Base-by-base conservation (phyloP, 2,113 vertebrate species). In the Piaya cayana region DNA sequence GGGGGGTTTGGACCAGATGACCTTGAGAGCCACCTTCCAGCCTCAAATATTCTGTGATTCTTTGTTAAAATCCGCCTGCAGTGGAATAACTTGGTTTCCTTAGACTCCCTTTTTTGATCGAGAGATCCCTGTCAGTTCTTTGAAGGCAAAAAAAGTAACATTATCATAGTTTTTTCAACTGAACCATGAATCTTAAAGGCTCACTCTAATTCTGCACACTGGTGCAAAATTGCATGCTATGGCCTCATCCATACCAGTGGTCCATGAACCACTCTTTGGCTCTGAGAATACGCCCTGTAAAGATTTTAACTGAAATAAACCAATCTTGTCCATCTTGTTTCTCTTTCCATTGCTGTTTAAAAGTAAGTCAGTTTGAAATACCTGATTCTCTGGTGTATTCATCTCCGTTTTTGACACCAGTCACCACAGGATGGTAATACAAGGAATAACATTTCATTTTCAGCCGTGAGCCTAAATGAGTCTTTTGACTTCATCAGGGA, bases 1-100 rank as follows among this genome's bases (percentile, higher is more conserved):
- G 5, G 3, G 20, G 21, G 21, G 47, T 0, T 22, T 72, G 37
- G 64, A 59, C 0, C 26, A 50, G 1, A 49, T 26, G 27, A 58
- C 21, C 2, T 68, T 27, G 37, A 68, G 62, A 62, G 12, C 5
- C 52, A 4, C 30, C n/a, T 26, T 15, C 8, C 7, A 55, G 19
- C 19, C 14, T 69, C 64, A 84, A 5, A 7, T 27, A 26, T 34
- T 64, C 37, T 6, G 29, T 62, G 52, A 77, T 6, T 89, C 56
- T 82, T 29, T 29, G 43, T 71, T 8, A 45, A 86, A 91, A 67
- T 42, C 26, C 56, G 4, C n/a, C 25, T 49, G 18, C 20, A 80
- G 15, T 27, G 30, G 26, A 78, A 82, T 4, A 78, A 52, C 71
- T 18, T 15, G 4, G 3, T 22, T 64, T 83, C 6, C 36, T 77